phyloP scores from a whole-genome alignment of 2,888 invertebrate species.

The Lycophotia porphyrea region DNA sequence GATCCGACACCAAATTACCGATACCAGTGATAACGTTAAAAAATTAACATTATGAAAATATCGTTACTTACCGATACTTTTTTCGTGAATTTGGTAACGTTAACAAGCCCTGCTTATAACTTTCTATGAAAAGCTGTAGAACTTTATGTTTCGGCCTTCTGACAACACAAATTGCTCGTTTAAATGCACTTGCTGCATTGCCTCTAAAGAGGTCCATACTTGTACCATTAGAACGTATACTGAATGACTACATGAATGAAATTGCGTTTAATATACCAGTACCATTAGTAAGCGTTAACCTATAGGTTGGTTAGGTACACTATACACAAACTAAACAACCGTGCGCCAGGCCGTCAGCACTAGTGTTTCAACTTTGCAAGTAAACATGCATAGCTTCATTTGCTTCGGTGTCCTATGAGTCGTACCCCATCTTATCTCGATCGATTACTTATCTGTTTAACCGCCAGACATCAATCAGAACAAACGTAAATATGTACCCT shows the following conservation, averaged over 20 bases:
- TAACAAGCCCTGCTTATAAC: too few relatives aligned
- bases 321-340: conserved; percentile 12
- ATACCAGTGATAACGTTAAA: too few relatives aligned
- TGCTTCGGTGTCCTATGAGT: conserved; percentile 21
- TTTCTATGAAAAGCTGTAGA: conserved; percentile 13
- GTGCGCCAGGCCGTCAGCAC: conserved; percentile 10
- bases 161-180: not conserved
- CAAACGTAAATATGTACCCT: conserved; percentile 37
- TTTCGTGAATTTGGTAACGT: too few relatives aligned
- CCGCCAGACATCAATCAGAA: conserved; percentile 36
- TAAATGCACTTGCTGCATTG: conserved; percentile 7
- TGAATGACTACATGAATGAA: conserved; percentile 44
- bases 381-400: conserved; percentile 28
- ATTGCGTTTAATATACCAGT: conserved; percentile 33
- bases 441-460: conserved; percentile 47
- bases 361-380: conserved; percentile 20
- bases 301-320: not conserved
- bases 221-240: conserved; percentile 42
- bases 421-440: conserved; percentile 29
- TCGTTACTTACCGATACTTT: too few relatives aligned
- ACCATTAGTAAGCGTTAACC: conserved; percentile 3
- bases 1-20: too few relatives aligned
- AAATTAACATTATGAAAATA: too few relatives aligned
- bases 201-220: conserved; percentile 12
- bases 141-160: not conserved